These are phyloP conservation scores for Platichthys flesus DNA, from an alignment of 2,113 vertebrate species.

Conservation along the genomic window DNA sequence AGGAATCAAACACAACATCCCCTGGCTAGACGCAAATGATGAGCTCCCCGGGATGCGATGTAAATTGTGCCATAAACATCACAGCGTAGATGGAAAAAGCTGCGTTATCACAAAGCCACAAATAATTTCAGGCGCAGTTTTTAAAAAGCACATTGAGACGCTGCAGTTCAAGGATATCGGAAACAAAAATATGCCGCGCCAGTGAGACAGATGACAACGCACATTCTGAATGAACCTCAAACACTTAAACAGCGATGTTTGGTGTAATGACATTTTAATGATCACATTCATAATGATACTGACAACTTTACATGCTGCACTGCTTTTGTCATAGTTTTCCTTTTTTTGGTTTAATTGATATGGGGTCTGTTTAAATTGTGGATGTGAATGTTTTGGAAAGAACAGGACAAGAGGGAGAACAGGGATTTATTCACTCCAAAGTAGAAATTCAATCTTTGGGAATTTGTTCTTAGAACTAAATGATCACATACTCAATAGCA, in stretches of 20 bases:
- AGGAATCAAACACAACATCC: slow-evolving; percentile 23
- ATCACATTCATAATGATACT: not conserved
- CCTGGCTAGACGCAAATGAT: not conserved
- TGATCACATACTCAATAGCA: too few species aligned
- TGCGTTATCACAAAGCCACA: not conserved
- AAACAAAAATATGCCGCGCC: slow-evolving; percentile 22
- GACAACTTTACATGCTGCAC: not conserved
- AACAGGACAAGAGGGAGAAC: not conserved
- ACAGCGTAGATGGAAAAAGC: not conserved
- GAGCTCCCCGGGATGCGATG: not conserved
- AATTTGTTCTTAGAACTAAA: too few species aligned
- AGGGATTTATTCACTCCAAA: not conserved
- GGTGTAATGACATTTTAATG: not conserved
- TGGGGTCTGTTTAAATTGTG: not conserved
- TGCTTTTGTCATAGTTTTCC: not conserved
- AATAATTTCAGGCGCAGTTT: slow-evolving; percentile 22
- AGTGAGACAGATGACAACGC: not conserved
- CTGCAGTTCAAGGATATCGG: not conserved
- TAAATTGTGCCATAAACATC: not conserved
- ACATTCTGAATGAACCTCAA: slow-evolving; percentile 1
- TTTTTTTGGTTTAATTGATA: not conserved
- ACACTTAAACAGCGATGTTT: slow-evolving; percentile 1
- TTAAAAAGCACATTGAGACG: not conserved
- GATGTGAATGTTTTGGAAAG: not conserved
- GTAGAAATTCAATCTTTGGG: too few species aligned